Base-by-base conservation (phyloP, 2,888 invertebrate species). In the Pteria penguin region DNA sequence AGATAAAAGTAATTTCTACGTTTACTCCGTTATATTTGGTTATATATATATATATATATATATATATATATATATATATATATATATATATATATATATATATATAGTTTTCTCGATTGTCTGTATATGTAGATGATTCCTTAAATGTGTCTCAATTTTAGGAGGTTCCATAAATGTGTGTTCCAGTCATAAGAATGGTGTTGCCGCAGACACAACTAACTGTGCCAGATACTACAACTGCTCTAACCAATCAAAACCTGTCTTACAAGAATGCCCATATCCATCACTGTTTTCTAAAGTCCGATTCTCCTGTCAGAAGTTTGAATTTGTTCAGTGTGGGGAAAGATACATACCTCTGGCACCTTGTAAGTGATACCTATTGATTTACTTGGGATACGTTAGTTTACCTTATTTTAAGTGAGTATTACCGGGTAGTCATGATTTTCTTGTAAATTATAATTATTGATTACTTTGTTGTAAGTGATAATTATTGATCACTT, bases 211-310 rank as follows among this genome's bases (percentile, higher is more conserved):
- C 57, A 72, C 79, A 1, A 66, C 70, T 11, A 82, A 80, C 31
- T 84, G 84, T 78, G 81, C 83, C 1, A 68, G 79, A 31, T 84
- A 79, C 68, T 84, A 82, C 71, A 80, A 84, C 72, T 84, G 84
- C 69, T 78, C 83, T 5, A 65, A 76, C 24, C 24, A 22, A 24
- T n/a, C 8, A 2, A 69, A 70, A 36, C 75, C 70, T 3, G 26
- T 22, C 1, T 29, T 82, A 24, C 66, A 80, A 31, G 87, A 88
- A 72, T 88, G 88, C 67, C 63, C 68, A 5, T 86, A 86, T 63
- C 84, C 86, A 1, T 76, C 84, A 33, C 67, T 88, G 52, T 87
- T 82, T 66, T 86, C 87, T 32, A 77, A 79, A 11, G 61, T 79
- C 4, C 75, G 81, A 14, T 75, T 74, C 54, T 73, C 73, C 2